A percentile compares a stretch with the other conserved stretches of the same genome.
These are phyloP conservation scores for Lophura nycthemera DNA, from an alignment of 2,113 vertebrate species.

Conservation along the genomic window DNA sequence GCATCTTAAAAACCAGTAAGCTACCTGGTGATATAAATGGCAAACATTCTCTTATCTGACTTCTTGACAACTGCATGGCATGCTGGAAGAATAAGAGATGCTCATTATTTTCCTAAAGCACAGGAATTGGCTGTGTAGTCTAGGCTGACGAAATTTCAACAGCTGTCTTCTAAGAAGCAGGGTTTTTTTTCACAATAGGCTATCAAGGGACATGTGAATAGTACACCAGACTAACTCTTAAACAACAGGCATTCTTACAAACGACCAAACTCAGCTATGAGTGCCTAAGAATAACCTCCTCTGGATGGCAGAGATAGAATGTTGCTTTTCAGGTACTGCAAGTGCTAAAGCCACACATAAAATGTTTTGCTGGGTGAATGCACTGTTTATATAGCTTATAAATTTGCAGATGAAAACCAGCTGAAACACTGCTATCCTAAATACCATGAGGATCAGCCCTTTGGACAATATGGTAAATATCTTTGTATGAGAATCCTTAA, in stretches of 20 bases:
- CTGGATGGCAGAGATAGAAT: conserved; percentile 2
- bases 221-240: conserved; percentile 33
- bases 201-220: conserved; percentile 50
- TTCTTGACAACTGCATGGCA: conserved; percentile 42
- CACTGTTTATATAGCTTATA: background rate
- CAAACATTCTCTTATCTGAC: conserved; percentile 5
- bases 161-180: conserved; percentile 61
- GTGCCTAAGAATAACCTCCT: conserved; percentile 47
- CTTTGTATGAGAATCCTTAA: background rate
- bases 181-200: background rate
- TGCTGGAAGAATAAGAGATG: conserved; percentile 36
- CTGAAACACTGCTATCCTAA: background rate
- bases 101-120: conserved; percentile 61
- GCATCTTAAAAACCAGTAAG: background rate
- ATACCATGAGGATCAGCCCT: background rate
- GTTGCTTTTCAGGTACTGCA: background rate
- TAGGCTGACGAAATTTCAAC: conserved; percentile 57
- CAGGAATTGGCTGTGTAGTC: conserved; percentile 29
- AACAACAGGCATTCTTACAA: conserved; percentile 50
- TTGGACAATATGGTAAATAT: conserved; percentile 11
- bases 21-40: background rate
- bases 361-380: background rate
- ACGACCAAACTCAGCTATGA: conserved; percentile 42
- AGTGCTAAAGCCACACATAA: background rate
- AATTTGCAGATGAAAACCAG: background rate